Conservation (phyloP, 2,797 vertebrate species). For the Argyrosomus regius region DNA sequence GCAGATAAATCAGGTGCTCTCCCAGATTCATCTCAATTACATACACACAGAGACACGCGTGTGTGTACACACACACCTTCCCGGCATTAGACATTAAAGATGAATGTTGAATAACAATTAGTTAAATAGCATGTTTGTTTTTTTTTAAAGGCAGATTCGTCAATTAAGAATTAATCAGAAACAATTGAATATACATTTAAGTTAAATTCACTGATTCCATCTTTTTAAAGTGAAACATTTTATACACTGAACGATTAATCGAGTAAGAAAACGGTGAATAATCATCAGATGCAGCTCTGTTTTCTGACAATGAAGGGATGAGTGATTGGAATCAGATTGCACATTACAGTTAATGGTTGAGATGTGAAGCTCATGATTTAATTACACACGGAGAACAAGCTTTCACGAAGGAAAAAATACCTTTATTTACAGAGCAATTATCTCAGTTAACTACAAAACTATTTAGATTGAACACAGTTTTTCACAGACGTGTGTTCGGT, state of each 20-base stretch:
- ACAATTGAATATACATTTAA: background rate
- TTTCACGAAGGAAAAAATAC: conserved; percentile 31
- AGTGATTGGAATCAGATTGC: background rate
- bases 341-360: conserved; percentile 8
- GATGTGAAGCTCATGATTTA: conserved; percentile 1
- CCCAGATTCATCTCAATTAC: conserved; percentile 71
- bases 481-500: background rate
- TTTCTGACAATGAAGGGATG: background rate
- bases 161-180: background rate
- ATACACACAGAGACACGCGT: conserved; percentile 23
- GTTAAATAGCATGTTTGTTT: background rate
- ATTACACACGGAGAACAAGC: background rate
- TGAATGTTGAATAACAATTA: conserved; percentile 16
- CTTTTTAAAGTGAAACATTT: background rate
- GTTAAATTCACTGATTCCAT: background rate
- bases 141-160: background rate
- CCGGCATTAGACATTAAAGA: conserved; percentile 41
- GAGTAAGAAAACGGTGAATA: background rate
- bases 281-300: background rate
- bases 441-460: conserved; percentile 35
- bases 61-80: conserved; percentile 20
- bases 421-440: conserved; percentile 65
- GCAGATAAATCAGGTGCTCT: conserved; percentile 80
- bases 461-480: background rate
- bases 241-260: background rate